Evolutionary conservation across 2,113 vertebrate genomes (phyloP), one percentile per base, ranked within the genome.

Genomic region (Proteles cristata): DNA sequence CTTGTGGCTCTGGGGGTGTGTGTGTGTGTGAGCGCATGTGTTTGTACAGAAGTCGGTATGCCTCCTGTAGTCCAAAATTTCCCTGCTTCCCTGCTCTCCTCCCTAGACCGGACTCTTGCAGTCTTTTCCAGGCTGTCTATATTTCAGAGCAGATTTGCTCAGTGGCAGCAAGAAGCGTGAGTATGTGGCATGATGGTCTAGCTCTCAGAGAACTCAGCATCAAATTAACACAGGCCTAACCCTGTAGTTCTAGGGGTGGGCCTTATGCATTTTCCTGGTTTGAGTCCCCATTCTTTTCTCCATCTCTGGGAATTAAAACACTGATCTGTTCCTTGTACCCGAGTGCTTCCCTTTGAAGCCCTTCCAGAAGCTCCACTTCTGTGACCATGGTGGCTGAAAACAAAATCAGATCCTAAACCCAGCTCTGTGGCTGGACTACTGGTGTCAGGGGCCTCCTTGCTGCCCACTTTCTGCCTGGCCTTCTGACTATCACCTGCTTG

Each of bases 51-150:
- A 2, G 50, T 5, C 3, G 61, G 66, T 35, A 69, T 26, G 45
- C 21, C 45, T 65, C 45, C 28, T 68, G 35, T 3, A 55, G 1
- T n/a, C 4, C 33, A 66, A 48, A 68, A 43, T 74, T 48, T 68
- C 68, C 50, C 3, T 79, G n/a, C 58, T 65, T 11, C 17, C 50
- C 35, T n/a, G 11, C 16, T 86, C 58, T 25, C 45, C 35, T 71
- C 39, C 53, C 35, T 43, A 53, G 5, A 1, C 5, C 9, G n/a
- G 0, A 10, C 25, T 11, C 43, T 19, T 0, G 0, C 8, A 8
- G 31, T 15, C 43, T 86, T 63, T 53, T 5, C n/a, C 35, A 69
- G 43, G 11, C 15, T 87, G 17, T 85, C 4, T 10, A 43, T 58
- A 53, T 61, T 65, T 53, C 31, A 76, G 91, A 43, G 11, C 10